Conservation (phyloP, 35 echinoderm and acorn worm species). For the Apostichopus parvimensis region DNA sequence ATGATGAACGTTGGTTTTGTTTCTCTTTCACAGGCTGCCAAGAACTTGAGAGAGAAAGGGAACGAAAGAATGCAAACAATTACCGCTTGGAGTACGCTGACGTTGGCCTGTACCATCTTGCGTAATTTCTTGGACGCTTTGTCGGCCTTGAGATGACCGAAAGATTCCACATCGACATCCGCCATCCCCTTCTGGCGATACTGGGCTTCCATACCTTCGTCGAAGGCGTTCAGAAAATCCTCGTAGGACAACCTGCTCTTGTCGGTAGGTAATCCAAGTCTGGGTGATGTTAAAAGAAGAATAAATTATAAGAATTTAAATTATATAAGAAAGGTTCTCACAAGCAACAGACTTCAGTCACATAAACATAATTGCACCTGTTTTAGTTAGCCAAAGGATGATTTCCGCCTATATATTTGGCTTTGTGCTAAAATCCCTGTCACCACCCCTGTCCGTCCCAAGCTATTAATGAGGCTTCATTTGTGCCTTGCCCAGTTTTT, state of each 20-base stretch:
- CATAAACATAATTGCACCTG: too few species aligned
- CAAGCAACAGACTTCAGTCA: too few species aligned
- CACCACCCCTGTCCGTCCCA: too few species aligned
- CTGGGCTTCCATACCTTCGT: conserved; percentile 78
- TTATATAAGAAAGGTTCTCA: too few species aligned
- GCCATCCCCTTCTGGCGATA: conserved; percentile 81
- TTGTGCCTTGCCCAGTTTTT: too few species aligned
- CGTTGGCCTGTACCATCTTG: conserved; percentile 65
- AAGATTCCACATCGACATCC: conserved; percentile 74
- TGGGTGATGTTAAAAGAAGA: not conserved
- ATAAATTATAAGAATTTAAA: too few species aligned
- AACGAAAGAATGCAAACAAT: conserved; percentile 17
- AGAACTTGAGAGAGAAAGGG: too few species aligned
- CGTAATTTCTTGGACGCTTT: conserved; percentile 88
- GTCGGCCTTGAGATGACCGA: conserved; percentile 77
- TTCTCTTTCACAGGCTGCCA: not conserved
- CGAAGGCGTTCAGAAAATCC: conserved; percentile 87
- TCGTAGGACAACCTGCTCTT: conserved; percentile 79
- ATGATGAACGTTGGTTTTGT: not conserved
- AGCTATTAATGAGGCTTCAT: too few species aligned
- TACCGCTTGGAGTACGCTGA: conserved; percentile 75
- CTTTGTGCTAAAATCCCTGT: too few species aligned
- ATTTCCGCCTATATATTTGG: too few species aligned
- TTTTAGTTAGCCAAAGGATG: too few species aligned
- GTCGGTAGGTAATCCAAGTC: conserved; percentile 73